Evolutionary conservation across 2,888 invertebrate species (phyloP), one percentile per base, ranked within the genome.

Genomic region (Scrobipalpa atriplicella): DNA sequence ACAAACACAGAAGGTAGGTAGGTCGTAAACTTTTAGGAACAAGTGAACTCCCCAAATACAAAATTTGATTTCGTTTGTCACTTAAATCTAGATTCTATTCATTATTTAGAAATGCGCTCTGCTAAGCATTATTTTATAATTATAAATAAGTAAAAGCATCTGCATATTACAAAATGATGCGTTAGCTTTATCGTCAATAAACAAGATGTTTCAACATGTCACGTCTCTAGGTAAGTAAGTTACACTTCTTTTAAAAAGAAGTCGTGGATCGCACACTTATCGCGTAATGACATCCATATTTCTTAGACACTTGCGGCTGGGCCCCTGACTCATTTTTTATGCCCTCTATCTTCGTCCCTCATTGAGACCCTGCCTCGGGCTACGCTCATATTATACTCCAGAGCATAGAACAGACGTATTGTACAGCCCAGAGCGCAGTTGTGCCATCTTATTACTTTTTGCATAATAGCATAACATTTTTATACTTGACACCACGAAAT

Each of bases 391-490:
- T 86, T 84, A 85, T 84, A 81, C 81, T 85, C 82, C 81, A 84
- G 76, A 79, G 79, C 78, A 81, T 76, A 76, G 80, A 73, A 72
- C 71, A 75, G 74, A 76, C 77, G 78, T 71, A 66, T 64, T 65
- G 38, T 62, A 39, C 65, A 61, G 64, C 73, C 72, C 68, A 71
- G 74, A 81, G 82, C 77, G 78, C 81, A 83, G 79, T 82, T 80
- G 78, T 74, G 76, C 76, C 76, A 75, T 74, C 83, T 84, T 83
- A 82, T 81, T 84, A 83, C 84, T 80, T 76, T 79, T 80, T 84
- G 80, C 81, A 85, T 85, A 84, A 84, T 84, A 83, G 80, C 81
- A 78, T 83, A 83, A 83, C 82, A 85, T 84, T 85, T 79, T 83
- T 85, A 85, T 85, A 85, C 81, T 83, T 80, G 84, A 86, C 85